A percentile compares a stretch with the other conserved stretches of the same genome.
Conservation (phyloP, 1,140 invertebrate species). For the Monomorium pharaonis region DNA sequence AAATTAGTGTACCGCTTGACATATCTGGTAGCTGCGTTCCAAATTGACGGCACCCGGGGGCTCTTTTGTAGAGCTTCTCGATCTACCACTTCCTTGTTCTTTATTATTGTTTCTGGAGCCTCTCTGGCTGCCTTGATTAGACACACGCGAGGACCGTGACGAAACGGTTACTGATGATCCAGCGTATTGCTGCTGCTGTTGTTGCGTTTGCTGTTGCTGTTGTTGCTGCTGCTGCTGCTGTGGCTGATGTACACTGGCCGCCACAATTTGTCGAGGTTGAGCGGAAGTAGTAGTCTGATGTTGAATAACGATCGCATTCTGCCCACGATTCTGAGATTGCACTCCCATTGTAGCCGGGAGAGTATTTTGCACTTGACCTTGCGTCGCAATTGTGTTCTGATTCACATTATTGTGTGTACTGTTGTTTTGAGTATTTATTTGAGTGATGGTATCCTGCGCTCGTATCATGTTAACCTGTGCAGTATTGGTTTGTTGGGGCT, state of each 20-base stretch:
- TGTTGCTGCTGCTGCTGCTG: conserved; percentile 74
- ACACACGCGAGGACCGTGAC: conserved; percentile 85
- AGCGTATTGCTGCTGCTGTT: conserved; percentile 72
- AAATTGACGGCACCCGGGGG: conserved; percentile 95
- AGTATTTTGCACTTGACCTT: conserved; percentile 67
- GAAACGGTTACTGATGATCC: conserved; percentile 83
- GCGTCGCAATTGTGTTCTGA: conserved; percentile 59
- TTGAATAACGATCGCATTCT: conserved; percentile 80
- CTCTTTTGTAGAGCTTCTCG: conserved; percentile 88
- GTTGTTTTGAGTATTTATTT: conserved; percentile 73
- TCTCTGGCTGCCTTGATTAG: conserved; percentile 82
- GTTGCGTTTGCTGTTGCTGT: conserved; percentile 65
- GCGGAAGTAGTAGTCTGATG: conserved; percentile 73
- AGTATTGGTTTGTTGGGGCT: conserved; percentile 71
- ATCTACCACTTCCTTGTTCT: conserved; percentile 81
- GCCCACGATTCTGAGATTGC: conserved; percentile 75
- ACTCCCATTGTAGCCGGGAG: conserved; percentile 68
- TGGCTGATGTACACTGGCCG: conserved; percentile 78
- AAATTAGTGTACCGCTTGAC: conserved; percentile 90
- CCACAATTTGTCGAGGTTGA: conserved; percentile 80
- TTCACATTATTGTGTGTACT: conserved; percentile 62
- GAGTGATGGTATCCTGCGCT: conserved; percentile 78
- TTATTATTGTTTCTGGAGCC: conserved; percentile 81
- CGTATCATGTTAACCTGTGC: conserved; percentile 77
- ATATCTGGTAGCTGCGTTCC: conserved; percentile 97